phyloP scores from a whole-genome alignment of 2,888 invertebrate species.

The Ganaspis brasiliensis region DNA sequence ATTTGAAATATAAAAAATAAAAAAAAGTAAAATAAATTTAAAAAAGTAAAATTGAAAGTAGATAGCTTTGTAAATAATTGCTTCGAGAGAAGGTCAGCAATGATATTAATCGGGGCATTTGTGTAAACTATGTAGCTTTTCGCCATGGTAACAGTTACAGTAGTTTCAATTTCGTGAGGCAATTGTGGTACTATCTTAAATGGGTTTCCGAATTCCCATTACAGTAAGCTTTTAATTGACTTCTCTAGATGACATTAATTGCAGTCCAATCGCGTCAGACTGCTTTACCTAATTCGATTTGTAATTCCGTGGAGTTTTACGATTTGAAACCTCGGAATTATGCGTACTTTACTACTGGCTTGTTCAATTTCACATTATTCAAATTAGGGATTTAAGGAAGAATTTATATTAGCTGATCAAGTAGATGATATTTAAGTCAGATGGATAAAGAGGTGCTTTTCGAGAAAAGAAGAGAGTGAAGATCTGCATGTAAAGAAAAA shows the following conservation, averaged over 20 bases:
- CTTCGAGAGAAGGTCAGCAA: no score
- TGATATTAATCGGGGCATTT: no score
- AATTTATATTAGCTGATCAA: no score
- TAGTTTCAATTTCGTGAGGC: not conserved
- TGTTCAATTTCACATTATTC: not conserved
- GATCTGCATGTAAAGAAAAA: no score
- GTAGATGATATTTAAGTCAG: no score
- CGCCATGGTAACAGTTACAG: not conserved
- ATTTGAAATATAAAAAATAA: no score
- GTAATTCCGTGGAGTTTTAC: conserved; percentile 16
- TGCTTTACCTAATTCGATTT: conserved; percentile 16
- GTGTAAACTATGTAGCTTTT: not conserved
- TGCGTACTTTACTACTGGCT: not conserved
- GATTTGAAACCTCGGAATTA: not conserved
- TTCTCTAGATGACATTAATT: conserved; percentile 65
- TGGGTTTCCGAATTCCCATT: conserved; percentile 61
- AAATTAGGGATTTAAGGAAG: no score
- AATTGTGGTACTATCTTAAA: conserved; percentile 49
- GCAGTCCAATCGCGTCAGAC: conserved; percentile 61
- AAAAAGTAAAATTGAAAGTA: no score
- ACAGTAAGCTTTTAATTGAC: conserved; percentile 66
- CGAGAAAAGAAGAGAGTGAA: no score
- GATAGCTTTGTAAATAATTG: no score
- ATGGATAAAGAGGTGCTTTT: no score
- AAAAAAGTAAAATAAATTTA: no score